Percentiles rank a stretch among this genome's conserved stretches.
Conservation (phyloP, 2,797 vertebrate genomes). For the Siniperca undulata region DNA sequence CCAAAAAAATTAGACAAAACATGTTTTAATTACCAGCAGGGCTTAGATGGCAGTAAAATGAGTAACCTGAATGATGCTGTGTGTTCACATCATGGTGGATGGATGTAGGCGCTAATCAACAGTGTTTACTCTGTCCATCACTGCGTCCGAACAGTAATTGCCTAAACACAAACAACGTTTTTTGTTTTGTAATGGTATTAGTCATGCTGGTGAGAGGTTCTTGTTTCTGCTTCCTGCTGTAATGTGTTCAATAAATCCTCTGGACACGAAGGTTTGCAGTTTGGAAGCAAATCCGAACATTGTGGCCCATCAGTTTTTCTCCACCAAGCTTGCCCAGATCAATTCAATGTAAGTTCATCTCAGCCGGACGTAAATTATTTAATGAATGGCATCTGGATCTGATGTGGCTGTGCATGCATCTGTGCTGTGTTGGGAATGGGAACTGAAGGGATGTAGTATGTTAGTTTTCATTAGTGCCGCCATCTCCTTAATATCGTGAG, state of each 20-base stretch:
- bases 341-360: constrained; percentile 86
- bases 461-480: constrained; percentile 22
- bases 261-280: constrained; percentile 56
- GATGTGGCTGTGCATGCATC: constrained; percentile 49
- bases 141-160: constrained; percentile 64
- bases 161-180: constrained; percentile 60
- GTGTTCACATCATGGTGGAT: constrained; percentile 43
- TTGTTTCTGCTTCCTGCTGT: constrained; percentile 68
- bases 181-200: constrained; percentile 66
- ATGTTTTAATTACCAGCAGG: constrained; percentile 55
- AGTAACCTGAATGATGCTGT: constrained; percentile 35
- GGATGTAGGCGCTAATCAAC: constrained; percentile 47
- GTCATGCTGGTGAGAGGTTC: constrained; percentile 63
- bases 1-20: constrained; percentile 25
- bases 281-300: constrained; percentile 70
- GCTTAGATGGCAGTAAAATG: constrained; percentile 34
- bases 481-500: constrained; percentile 28
- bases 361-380: constrained; percentile 84
- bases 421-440: constrained; percentile 35
- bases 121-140: constrained; percentile 62
- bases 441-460: constrained; percentile 25
- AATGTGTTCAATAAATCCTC: constrained; percentile 78
- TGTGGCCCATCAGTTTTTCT: constrained; percentile 76
- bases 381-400: constrained; percentile 80
- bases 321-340: constrained; percentile 73